A percentile compares a stretch with the other conserved stretches of the same genome.
phyloP scores from a whole-genome alignment of 2,888 invertebrate species.

The Apotomis turbidana region DNA sequence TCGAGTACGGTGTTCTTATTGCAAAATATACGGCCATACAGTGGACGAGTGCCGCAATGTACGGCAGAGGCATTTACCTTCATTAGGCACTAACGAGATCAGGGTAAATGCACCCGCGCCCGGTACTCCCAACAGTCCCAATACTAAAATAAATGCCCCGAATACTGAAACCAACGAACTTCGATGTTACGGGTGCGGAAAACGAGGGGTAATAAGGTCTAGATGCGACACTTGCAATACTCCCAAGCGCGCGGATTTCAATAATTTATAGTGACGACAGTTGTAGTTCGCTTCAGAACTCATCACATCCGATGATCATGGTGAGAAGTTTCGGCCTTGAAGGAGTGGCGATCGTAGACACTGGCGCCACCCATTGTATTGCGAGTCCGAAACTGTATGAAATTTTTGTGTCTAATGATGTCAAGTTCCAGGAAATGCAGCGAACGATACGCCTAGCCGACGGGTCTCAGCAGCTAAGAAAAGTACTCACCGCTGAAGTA shows the following conservation, averaged over 20 bases:
- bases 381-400: not conserved
- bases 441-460: slow-evolving; percentile 10
- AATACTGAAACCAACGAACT: not conserved
- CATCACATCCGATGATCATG: slow-evolving; percentile 1
- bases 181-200: slow-evolving; percentile 7
- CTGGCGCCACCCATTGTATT: slow-evolving; percentile 1
- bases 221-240: not conserved
- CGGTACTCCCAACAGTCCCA: no score
- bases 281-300: no score
- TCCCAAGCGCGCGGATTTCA: not conserved
- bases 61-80: not conserved
- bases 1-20: not conserved
- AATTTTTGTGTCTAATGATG: not conserved
- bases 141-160: not conserved
- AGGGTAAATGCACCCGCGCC: not conserved
- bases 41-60: not conserved
- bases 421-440: not conserved
- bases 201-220: not conserved
- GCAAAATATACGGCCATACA: slow-evolving; percentile 1
- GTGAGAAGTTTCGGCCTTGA: not conserved
- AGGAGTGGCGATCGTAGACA: slow-evolving; percentile 1
- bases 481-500: not conserved
- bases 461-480: slow-evolving; percentile 1
- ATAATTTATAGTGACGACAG: not conserved
- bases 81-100: not conserved